A percentile compares a stretch with the other conserved stretches of the same genome.
Conservation (phyloP, 1,140 invertebrate species). For the Sycophaga agraensis region DNA sequence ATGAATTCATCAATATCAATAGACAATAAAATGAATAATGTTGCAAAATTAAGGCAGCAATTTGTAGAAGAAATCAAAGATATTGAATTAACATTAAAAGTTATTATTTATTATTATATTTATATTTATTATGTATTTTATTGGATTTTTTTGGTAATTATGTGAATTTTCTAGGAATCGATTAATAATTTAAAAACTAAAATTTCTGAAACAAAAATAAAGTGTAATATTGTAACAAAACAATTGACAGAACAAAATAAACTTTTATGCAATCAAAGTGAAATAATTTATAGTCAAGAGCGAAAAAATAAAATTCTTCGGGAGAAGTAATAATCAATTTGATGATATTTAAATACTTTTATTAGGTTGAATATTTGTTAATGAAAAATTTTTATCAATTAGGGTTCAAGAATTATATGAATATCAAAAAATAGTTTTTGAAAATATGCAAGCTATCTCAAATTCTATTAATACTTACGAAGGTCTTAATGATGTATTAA, state of each 20-base stretch:
- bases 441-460: slow-evolving; percentile 10
- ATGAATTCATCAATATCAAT: background rate
- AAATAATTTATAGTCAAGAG: slow-evolving; percentile 19
- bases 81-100: slow-evolving; percentile 21
- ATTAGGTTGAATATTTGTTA: background rate
- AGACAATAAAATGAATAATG: slow-evolving; percentile 17
- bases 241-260: slow-evolving; percentile 7
- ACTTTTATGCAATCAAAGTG: slow-evolving; percentile 18
- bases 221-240: background rate
- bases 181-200: slow-evolving; percentile 15
- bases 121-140: too few relatives aligned
- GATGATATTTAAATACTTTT: background rate
- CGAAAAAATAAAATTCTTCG: slow-evolving; percentile 20
- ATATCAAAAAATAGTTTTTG: slow-evolving; percentile 23
- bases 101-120: too few relatives aligned
- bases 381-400: background rate
- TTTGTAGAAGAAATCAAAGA: slow-evolving; percentile 27
- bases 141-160: too few relatives aligned
- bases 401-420: slow-evolving; percentile 21
- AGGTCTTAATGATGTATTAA: background rate
- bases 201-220: slow-evolving; percentile 4
- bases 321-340: slow-evolving; percentile 18
- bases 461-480: slow-evolving; percentile 3
- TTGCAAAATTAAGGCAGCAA: slow-evolving; percentile 20
- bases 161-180: slow-evolving; percentile 20